Conservation (phyloP, 2,113 vertebrate species). For the Oceanodroma tethys region DNA sequence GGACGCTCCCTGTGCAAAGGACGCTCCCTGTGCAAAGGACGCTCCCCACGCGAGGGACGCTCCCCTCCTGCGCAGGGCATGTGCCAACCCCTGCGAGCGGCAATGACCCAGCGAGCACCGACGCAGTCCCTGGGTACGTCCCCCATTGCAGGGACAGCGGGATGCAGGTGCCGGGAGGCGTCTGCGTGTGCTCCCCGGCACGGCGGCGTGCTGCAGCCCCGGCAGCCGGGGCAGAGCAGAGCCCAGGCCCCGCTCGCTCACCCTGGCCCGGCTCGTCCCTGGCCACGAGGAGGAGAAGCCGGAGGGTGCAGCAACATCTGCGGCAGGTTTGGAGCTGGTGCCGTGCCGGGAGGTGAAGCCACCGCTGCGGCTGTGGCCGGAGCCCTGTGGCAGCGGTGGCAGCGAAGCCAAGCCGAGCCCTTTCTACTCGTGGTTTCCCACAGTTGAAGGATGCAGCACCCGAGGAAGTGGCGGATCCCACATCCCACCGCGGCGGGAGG, state of each 20-base stretch:
- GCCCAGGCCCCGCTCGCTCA: rapidly evolving
- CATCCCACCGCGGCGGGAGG: rapidly evolving
- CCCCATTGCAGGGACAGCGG: rapidly evolving
- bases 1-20: rapidly evolving
- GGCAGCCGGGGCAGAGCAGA: background rate
- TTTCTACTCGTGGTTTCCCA: background rate
- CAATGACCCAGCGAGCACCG: rapidly evolving
- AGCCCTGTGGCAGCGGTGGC: rapidly evolving
- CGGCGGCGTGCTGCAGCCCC: rapidly evolving
- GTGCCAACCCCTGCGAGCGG: background rate
- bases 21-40: rapidly evolving
- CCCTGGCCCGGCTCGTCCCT: rapidly evolving
- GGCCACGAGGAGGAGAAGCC: background rate
- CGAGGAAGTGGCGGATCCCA: background rate
- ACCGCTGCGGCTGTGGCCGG: rapidly evolving
- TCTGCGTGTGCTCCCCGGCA: rapidly evolving
- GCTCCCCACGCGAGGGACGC: background rate
- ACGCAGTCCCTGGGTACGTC: rapidly evolving
- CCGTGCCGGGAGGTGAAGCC: rapidly evolving
- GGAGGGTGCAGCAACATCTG: background rate
- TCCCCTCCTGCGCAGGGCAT: background rate
- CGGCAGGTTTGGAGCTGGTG: background rate
- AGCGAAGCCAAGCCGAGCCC: rapidly evolving
- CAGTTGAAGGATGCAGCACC: background rate
- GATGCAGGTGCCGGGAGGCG: rapidly evolving